A percentile compares a stretch with the other conserved stretches of the same genome.
phyloP scores from a whole-genome alignment of 2,113 vertebrate genomes.

The Crypturellus undulatus region DNA sequence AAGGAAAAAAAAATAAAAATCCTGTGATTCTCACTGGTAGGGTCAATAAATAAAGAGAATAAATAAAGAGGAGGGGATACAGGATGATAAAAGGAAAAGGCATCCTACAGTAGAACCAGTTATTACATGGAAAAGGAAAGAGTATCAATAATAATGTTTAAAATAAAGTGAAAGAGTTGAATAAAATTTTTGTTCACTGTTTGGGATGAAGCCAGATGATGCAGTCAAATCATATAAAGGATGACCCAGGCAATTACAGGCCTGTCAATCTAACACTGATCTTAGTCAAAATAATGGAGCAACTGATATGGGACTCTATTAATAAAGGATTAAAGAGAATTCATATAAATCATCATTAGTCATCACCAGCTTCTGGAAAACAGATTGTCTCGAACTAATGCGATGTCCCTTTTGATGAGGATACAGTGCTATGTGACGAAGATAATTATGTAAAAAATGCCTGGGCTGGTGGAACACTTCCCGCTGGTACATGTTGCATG shows the following conservation, averaged over 20 bases:
- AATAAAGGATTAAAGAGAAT: slow-evolving; percentile 16
- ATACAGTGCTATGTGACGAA: not conserved
- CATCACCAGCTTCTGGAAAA: not conserved
- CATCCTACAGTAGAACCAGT: not conserved
- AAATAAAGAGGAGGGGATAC: no score
- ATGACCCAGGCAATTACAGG: not conserved
- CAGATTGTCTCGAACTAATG: not conserved
- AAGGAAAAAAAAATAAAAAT: not conserved
- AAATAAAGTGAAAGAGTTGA: not conserved
- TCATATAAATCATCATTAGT: not conserved
- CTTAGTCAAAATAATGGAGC: not conserved
- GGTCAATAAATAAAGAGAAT: not conserved
- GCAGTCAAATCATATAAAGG: not conserved
- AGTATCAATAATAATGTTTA: not conserved
- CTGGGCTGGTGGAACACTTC: not conserved
- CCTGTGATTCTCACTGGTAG: not conserved
- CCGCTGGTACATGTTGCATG: not conserved
- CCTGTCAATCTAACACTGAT: not conserved
- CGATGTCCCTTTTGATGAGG: not conserved
- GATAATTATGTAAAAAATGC: not conserved
- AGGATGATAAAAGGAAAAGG: not conserved
- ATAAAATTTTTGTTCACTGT: not conserved
- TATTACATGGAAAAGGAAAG: not conserved
- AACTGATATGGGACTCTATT: not conserved
- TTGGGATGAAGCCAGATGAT: not conserved